Percentiles rank a stretch among this genome's conserved stretches.
These are phyloP conservation scores for Alexandromys fortis DNA, from an alignment of 2,113 vertebrate species.

Conservation along the genomic window DNA sequence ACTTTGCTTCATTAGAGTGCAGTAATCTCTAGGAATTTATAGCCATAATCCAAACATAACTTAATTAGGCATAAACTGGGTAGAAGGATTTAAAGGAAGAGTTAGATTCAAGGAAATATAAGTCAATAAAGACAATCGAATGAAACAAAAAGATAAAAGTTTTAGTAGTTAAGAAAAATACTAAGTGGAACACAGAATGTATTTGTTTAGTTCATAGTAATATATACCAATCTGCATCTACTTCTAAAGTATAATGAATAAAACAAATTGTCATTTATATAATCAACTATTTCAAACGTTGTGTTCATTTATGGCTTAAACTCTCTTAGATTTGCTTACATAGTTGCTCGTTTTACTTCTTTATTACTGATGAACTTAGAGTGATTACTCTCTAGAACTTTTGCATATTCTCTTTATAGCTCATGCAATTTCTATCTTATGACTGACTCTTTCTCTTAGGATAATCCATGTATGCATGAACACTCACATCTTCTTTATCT, in stretches of 20 bases:
- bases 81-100: neutral
- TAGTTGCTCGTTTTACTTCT: neutral
- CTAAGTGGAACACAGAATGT: neutral
- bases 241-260: neutral
- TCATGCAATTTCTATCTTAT: slow-evolving; percentile 37
- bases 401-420: neutral
- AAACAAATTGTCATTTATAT: neutral
- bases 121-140: neutral
- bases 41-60: neutral
- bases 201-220: neutral
- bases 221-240: neutral
- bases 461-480: slow-evolving; percentile 19
- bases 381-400: slow-evolving; percentile 15
- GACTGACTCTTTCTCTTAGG: neutral
- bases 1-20: neutral
- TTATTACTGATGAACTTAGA: neutral
- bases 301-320: neutral
- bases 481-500: slow-evolving; percentile 46
- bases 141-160: neutral
- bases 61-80: neutral
- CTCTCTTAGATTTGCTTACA: neutral
- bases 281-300: neutral
- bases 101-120: neutral
- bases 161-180: neutral
- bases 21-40: neutral